Percentiles rank a stretch among this genome's conserved stretches.
Evolutionary conservation across 1,140 invertebrate genomes (phyloP).

Genomic region (Lethrus apterus): DNA sequence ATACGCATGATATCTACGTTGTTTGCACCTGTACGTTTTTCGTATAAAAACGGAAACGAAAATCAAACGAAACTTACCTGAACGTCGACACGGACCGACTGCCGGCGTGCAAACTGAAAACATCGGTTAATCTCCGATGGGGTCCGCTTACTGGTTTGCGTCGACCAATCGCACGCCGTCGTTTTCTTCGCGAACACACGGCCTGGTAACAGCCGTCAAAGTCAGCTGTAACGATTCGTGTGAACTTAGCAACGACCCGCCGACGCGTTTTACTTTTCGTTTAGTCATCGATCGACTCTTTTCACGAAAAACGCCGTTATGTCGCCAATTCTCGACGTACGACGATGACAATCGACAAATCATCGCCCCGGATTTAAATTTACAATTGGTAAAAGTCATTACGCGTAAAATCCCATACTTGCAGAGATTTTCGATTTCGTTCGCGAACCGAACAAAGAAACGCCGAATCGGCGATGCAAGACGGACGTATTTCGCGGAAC

Average conservation of each 20-base stretch:
- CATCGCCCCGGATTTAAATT: not conserved
- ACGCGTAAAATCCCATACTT: not conserved
- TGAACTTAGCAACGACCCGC: not conserved
- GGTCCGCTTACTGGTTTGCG: slow-evolving; percentile 21
- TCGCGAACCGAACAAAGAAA: not conserved
- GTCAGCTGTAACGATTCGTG: slow-evolving; percentile 38
- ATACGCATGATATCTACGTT: not conserved
- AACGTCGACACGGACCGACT: slow-evolving; percentile 12
- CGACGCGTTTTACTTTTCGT: not conserved
- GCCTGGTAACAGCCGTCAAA: slow-evolving; percentile 40
- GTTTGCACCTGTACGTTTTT: not conserved
- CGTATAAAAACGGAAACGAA: not conserved
- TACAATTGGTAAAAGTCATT: not conserved
- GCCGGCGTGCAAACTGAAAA: slow-evolving; percentile 28
- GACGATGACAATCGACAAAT: not conserved
- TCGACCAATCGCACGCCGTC: slow-evolving; percentile 27
- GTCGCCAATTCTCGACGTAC: not conserved
- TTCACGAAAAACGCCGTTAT: not conserved
- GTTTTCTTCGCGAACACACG: slow-evolving; percentile 25
- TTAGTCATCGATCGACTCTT: not conserved
- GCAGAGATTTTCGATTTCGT: not conserved
- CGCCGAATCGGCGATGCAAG: too few species aligned
- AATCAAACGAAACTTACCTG: not conserved
- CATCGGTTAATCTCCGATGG: slow-evolving; percentile 29
- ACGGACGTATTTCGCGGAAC: too few species aligned